Base-by-base conservation (phyloP, 2,797 vertebrate species). In the Neosilurus hyrtlii region DNA sequence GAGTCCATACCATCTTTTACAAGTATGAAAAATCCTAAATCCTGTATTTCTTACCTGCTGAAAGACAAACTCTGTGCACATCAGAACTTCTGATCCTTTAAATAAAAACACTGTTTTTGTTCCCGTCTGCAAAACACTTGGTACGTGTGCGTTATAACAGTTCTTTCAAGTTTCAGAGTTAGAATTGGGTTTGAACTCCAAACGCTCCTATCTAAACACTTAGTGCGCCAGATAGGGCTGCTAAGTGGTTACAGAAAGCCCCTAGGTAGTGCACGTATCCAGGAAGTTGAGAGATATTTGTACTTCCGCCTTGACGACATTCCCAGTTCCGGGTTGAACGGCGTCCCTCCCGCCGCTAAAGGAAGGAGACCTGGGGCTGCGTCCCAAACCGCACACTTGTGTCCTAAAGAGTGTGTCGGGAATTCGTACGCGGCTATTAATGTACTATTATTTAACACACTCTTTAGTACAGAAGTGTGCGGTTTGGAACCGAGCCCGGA, bases 311-410 rank as follows among this genome's bases (percentile, higher is more conserved):
- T 88, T 89, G 86, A 87, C 88, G 85, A 56, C 81, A 85, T 86
- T 86, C 88, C 86, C 86, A 91, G 91, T 95, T 95, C 94, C 94
- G 93, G 94, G 94, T 95, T 93, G 90, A 90, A 87, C 63, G 30
- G 30, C 77, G 86, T 84, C 84, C 52, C 86, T 89, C 88, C 87
- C 79, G 92, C 94, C 91, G 88, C 92, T 93, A 88, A 88, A 90
- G 93, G 87, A 87, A 77, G 85, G 63, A 87, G 68, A 72, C 11
- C 68, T 57, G 80, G 57, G 37, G 80, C 68, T 30, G 56, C 56
- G 80, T 81, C 18, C 68, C 68, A 81, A 81, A 73, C 80, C 43
- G 80, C 79, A 30, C 56, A 81, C 56, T 49, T 59, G 20, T 71
- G 67, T 61, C 57, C 79, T 51, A n/a, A 80, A 20, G 52, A 14